These are phyloP conservation scores for Ataeniobius toweri DNA, from an alignment of 2,797 vertebrate genomes.

Conservation along the genomic window DNA sequence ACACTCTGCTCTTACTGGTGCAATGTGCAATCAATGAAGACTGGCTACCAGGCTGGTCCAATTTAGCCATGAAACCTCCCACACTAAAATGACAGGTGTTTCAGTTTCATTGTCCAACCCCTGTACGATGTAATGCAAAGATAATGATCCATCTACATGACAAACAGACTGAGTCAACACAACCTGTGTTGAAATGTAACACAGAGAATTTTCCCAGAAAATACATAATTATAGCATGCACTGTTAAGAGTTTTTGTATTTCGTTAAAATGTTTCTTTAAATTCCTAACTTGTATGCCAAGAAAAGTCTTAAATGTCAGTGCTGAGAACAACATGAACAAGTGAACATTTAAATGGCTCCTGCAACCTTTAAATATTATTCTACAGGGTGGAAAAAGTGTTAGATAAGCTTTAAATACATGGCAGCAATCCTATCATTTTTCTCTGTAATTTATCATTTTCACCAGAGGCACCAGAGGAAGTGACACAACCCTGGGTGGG, in stretches of 20 bases:
- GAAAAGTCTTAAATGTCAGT: constrained; percentile 21
- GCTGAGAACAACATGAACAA: constrained; percentile 24
- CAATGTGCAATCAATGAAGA: no score
- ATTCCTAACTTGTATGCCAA: constrained; percentile 9
- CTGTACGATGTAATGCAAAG: constrained; percentile 34
- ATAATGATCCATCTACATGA: constrained; percentile 48
- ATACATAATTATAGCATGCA: constrained; percentile 32
- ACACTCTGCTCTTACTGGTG: no score
- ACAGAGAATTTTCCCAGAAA: neutral
- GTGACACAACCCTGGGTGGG: constrained; percentile 28
- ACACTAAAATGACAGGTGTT: no score
- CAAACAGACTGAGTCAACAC: constrained; percentile 45
- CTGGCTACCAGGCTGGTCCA: no score
- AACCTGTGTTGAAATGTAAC: constrained; percentile 47
- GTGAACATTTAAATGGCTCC: constrained; percentile 22
- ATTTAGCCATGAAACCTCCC: no score
- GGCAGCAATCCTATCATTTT: constrained; percentile 57
- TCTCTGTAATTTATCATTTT: constrained; percentile 54
- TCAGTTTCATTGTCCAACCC: no score
- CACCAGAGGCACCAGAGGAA: constrained; percentile 41
- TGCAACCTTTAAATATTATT: constrained; percentile 29
- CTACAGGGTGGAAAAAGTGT: constrained; percentile 52
- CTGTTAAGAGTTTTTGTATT: constrained; percentile 20
- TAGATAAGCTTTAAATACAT: constrained; percentile 64
- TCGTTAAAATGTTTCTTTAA: constrained; percentile 16